Conservation (phyloP, 2,113 vertebrate species). For the Brachypodius melanocephalos region DNA sequence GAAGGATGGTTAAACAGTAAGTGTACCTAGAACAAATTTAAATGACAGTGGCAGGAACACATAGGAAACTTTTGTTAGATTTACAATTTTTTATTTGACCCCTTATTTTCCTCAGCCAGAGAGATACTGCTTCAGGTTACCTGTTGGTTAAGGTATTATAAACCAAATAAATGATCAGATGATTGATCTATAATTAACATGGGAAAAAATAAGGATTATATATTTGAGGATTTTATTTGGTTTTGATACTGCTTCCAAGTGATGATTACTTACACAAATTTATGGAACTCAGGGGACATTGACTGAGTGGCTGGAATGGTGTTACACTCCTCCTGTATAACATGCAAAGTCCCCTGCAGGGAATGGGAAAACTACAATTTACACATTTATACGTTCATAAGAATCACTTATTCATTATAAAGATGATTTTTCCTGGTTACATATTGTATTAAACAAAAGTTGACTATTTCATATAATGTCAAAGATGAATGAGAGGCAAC, state of each 20-base stretch:
- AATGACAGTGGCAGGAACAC: neutral
- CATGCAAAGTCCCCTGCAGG: neutral
- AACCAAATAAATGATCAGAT: neutral
- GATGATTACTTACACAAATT: neutral
- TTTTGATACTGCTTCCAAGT: neutral
- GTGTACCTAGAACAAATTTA: neutral
- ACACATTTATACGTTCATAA: neutral
- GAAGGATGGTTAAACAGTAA: neutral
- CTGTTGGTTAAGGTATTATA: neutral
- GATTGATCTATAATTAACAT: neutral
- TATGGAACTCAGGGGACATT: neutral
- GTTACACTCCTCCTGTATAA: neutral
- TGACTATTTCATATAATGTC: neutral
- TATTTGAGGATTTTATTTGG: neutral
- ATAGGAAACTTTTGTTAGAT: neutral
- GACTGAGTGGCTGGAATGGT: neutral
- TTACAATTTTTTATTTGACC: neutral
- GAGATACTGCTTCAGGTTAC: neutral
- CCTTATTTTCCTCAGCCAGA: neutral
- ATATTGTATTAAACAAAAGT: neutral
- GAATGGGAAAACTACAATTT: neutral
- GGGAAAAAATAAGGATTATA: neutral
- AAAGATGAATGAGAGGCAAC: neutral
- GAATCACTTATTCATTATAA: neutral
- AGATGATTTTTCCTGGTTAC: neutral